Conservation (phyloP, 2,888 invertebrate species). For the Panopea generosa region DNA sequence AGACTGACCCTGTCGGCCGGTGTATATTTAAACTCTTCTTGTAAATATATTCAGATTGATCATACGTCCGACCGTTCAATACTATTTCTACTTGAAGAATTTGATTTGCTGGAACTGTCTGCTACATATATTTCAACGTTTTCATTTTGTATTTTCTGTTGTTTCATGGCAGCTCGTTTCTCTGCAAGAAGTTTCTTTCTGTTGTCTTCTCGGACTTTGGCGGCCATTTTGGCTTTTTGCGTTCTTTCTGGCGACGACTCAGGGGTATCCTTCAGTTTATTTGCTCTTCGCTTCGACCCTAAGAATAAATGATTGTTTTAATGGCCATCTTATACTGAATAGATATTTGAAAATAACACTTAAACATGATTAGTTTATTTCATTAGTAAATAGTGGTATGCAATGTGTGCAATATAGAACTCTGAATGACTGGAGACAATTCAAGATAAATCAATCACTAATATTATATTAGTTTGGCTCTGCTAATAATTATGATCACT, state of each 20-base stretch:
- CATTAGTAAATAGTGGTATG: no score
- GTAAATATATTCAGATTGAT: neutral
- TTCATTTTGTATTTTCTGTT: constrained; percentile 56
- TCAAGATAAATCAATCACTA: no score
- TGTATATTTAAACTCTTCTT: no score
- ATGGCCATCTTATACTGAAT: no score
- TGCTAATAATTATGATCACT: no score
- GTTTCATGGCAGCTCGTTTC: constrained; percentile 87
- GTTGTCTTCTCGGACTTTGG: constrained; percentile 87
- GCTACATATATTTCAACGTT: constrained; percentile 56
- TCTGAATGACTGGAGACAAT: no score
- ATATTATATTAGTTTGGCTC: no score
- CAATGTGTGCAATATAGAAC: no score
- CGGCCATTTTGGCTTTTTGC: constrained; percentile 80
- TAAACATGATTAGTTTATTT: no score
- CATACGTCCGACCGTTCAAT: constrained; percentile 23
- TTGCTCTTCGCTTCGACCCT: constrained; percentile 75
- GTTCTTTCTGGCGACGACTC: constrained; percentile 79
- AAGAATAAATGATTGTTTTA: constrained; percentile 22
- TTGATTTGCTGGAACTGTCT: constrained; percentile 47
- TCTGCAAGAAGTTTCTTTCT: constrained; percentile 93
- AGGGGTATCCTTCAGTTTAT: constrained; percentile 75
- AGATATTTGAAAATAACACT: no score
- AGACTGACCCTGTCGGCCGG: no score
- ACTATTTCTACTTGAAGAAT: constrained; percentile 45